Conservation (phyloP, 1,140 invertebrate species). For the Colletes gigas region DNA sequence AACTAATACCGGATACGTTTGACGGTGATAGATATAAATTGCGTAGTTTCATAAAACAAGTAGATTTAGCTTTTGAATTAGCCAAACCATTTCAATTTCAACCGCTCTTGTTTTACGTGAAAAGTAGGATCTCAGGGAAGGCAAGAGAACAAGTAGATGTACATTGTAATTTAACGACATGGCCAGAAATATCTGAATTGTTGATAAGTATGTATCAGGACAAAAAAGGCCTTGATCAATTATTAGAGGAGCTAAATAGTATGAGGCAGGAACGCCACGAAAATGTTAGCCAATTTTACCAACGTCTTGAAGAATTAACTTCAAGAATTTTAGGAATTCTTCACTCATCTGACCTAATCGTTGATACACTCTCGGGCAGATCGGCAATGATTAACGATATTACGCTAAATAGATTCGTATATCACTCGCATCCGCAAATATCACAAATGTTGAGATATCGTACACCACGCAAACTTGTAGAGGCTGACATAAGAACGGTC, state of each 20-base stretch:
- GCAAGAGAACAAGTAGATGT: conserved; percentile 4
- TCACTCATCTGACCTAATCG: neutral
- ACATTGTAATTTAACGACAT: neutral
- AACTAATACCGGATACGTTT: neutral
- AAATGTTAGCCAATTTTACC: neutral
- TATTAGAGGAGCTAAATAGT: conserved; percentile 3
- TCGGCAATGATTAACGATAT: conserved; percentile 6
- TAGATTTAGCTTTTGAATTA: neutral
- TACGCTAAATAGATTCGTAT: neutral
- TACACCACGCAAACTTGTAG: neutral
- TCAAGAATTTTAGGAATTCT: neutral
- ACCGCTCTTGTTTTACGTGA: neutral
- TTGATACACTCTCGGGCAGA: neutral
- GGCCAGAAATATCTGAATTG: neutral
- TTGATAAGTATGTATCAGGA: neutral
- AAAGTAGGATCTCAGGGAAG: neutral
- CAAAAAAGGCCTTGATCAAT: neutral
- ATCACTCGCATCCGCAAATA: neutral
- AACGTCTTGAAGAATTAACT: neutral
- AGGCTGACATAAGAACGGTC: neutral
- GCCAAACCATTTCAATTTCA: neutral
- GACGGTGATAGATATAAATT: conserved; percentile 4
- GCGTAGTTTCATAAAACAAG: conserved; percentile 12
- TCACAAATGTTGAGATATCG: neutral
- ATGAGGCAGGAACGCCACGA: neutral